Conservation (phyloP, 1,140 invertebrate genomes). For the Diploscapter pachys region DNA sequence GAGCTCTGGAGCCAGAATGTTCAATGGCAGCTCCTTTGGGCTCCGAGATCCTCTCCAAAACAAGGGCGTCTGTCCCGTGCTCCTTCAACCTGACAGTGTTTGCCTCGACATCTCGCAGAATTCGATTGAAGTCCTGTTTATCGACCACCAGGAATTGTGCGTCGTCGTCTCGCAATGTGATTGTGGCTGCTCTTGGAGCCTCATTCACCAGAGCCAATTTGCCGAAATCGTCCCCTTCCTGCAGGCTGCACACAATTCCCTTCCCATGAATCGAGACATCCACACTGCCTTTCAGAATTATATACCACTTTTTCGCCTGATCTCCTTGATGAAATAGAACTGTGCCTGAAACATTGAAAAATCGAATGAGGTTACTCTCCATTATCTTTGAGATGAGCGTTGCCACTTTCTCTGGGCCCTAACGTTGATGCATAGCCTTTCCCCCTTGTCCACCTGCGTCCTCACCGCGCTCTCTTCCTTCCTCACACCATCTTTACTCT, state of each 20-base stretch:
- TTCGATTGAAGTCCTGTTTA: constrained; percentile 78
- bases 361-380: too few relatives aligned
- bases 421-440: too few relatives aligned
- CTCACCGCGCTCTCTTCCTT: too few relatives aligned
- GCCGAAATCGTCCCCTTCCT: constrained; percentile 81
- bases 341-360: constrained; percentile 61
- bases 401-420: too few relatives aligned
- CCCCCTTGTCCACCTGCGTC: too few relatives aligned
- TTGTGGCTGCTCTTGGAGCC: constrained; percentile 79
- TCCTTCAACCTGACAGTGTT: constrained; percentile 82
- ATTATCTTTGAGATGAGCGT: too few relatives aligned
- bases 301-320: constrained; percentile 83
- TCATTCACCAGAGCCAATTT: constrained; percentile 83
- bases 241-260: constrained; percentile 76
- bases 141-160: constrained; percentile 81
- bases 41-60: constrained; percentile 71
- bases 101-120: constrained; percentile 75
- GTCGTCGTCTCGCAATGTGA: constrained; percentile 76
- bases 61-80: constrained; percentile 79
- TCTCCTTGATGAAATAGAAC: constrained; percentile 83
- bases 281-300: constrained; percentile 77
- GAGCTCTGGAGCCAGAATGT: constrained; percentile 2
- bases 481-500: too few relatives aligned
- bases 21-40: constrained; percentile 32
- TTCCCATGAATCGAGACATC: constrained; percentile 82